Percentiles rank a stretch among this genome's conserved stretches.
These are phyloP conservation scores for Leptopilina boulardi DNA, from an alignment of 1,140 invertebrate genomes.

Conservation along the genomic window DNA sequence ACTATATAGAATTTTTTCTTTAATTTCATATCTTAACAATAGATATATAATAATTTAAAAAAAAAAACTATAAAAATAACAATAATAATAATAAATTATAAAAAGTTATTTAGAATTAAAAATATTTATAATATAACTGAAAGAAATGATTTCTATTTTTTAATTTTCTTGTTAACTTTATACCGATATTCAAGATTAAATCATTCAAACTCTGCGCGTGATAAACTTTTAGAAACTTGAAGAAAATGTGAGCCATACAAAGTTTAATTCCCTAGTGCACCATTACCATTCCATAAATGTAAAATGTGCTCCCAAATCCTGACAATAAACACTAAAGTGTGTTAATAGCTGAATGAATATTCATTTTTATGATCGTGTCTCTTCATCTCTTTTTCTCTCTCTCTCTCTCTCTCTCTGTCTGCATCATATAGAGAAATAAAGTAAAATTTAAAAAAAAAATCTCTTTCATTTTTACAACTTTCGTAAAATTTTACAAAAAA, in stretches of 20 bases:
- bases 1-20: background rate
- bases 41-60: background rate
- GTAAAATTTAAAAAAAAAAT: background rate
- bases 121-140: too few species aligned
- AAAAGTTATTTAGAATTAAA: too few species aligned
- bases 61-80: too few species aligned
- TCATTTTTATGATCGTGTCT: constrained; percentile 3
- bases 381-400: too few species aligned
- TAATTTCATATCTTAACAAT: too few species aligned
- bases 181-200: background rate
- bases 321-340: constrained; percentile 6
- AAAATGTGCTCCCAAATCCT: background rate
- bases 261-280: background rate
- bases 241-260: background rate
- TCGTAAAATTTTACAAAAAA: too few species aligned
- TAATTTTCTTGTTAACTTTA: background rate
- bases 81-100: too few species aligned
- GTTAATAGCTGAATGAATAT: constrained; percentile 5
- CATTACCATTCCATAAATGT: constrained; percentile 10
- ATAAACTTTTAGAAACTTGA: background rate
- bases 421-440: background rate
- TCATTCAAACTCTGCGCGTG: background rate
- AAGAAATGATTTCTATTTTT: background rate
- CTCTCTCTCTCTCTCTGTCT: too few species aligned
- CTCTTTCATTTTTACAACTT: too few species aligned